Evolutionary conservation across 2,113 vertebrate genomes (phyloP).

Genomic region (Plectropomus leopardus): DNA sequence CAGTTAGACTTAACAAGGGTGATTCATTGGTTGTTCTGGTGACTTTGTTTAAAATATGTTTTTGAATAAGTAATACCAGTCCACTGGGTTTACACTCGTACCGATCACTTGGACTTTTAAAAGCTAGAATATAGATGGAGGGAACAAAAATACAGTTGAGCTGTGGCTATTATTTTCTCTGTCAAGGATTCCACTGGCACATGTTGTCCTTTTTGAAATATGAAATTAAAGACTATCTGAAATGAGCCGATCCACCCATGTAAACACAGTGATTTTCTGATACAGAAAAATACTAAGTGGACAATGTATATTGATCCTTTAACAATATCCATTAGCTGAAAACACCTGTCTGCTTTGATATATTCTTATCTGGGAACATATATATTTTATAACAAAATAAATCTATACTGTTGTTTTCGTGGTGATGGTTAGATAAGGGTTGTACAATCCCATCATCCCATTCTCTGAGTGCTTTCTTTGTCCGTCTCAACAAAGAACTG

Average conservation of each 20-base stretch:
- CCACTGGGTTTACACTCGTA: conserved; percentile 18
- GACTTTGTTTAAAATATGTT: conserved; percentile 4
- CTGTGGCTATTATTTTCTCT: conserved; percentile 16
- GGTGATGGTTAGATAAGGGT: conserved; percentile 55
- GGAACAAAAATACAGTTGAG: conserved; percentile 2
- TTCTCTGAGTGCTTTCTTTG: conserved; percentile 54
- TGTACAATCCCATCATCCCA: conserved; percentile 53
- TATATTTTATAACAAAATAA: conserved; percentile 83
- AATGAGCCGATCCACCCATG: conserved; percentile 81
- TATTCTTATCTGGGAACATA: conserved; percentile 71
- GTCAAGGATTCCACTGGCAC: conserved; percentile 55
- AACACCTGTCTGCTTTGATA: conserved; percentile 70
- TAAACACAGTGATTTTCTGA: conserved; percentile 87
- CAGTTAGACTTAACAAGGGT: not conserved
- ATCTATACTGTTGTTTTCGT: conserved; percentile 74
- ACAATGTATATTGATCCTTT: conserved; percentile 75
- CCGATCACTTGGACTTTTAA: conserved; percentile 21
- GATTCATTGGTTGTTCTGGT: conserved; percentile 6
- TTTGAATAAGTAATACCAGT: not conserved
- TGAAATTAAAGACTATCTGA: conserved; percentile 74
- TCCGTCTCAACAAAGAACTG: conserved; percentile 53
- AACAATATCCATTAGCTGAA: conserved; percentile 69
- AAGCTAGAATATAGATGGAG: conserved; percentile 9
- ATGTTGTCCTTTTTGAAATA: conserved; percentile 54
- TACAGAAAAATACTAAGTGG: conserved; percentile 87